Conservation (phyloP, 1,140 invertebrate genomes). For the Drosophila albomicans region DNA sequence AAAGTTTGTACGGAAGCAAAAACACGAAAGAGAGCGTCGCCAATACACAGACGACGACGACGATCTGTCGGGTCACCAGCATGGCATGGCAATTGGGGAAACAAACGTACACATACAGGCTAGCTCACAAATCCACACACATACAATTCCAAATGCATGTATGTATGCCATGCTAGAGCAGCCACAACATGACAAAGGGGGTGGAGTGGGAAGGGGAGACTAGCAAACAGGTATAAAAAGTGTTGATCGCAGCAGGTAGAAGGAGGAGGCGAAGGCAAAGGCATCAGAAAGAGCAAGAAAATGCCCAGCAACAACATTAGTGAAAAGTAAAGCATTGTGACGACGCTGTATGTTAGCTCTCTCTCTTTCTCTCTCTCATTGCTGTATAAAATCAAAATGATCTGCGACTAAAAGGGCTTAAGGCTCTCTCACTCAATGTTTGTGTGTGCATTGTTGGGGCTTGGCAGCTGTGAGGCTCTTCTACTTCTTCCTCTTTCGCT, state of each 20-base stretch:
- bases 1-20: conserved; percentile 64
- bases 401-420: conserved; percentile 28
- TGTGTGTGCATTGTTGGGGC: conserved; percentile 41
- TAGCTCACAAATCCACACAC: neutral
- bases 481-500: conserved; percentile 13
- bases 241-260: conserved; percentile 60
- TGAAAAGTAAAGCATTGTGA: conserved; percentile 42
- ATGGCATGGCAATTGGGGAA: conserved; percentile 57
- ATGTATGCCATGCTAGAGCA: conserved; percentile 27
- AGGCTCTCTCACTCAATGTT: conserved; percentile 2
- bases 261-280: conserved; percentile 32
- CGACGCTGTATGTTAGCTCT: neutral
- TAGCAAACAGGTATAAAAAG: conserved; percentile 77
- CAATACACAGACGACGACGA: conserved; percentile 15
- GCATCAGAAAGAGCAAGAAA: conserved; percentile 64
- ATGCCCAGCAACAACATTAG: conserved; percentile 49
- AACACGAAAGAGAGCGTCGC: conserved; percentile 47
- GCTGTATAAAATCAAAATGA: conserved; percentile 15
- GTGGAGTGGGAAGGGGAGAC: conserved; percentile 14
- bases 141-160: conserved; percentile 3
- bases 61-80: conserved; percentile 63
- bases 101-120: conserved; percentile 38
- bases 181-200: neutral
- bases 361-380: conserved; percentile 7
- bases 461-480: conserved; percentile 37